A percentile compares a stretch with the other conserved stretches of the same genome.
These are phyloP conservation scores for Eciton burchellii DNA, from an alignment of 1,140 invertebrate species.

Conservation along the genomic window DNA sequence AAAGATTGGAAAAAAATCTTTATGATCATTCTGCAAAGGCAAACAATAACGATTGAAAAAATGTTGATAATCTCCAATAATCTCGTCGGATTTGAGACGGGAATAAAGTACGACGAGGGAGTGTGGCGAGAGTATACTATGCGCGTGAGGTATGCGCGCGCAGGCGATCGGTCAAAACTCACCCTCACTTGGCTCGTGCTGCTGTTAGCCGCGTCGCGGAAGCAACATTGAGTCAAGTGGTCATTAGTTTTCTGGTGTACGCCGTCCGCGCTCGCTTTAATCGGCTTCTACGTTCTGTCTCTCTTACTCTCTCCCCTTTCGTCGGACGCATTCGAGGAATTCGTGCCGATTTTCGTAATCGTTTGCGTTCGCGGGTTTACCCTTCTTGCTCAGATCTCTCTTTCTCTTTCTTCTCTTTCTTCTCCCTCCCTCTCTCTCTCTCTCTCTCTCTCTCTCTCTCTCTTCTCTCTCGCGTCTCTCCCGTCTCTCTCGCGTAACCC, in stretches of 20 bases:
- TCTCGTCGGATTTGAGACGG: neutral
- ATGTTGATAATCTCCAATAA: too few relatives aligned
- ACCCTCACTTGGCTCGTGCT: conserved; percentile 70
- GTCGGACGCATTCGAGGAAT: conserved; percentile 36
- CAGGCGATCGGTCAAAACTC: conserved; percentile 71
- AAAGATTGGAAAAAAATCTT: neutral
- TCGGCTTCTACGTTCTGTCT: neutral
- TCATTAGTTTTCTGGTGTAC: conserved; percentile 29
- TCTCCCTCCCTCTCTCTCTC: conserved; percentile 1
- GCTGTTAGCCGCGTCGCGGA: conserved; percentile 65
- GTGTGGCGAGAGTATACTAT: neutral
- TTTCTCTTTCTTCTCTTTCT: conserved; percentile 4
- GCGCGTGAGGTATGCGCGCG: conserved; percentile 70
- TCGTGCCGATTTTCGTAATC: neutral
- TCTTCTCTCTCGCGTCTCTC: conserved; percentile 16
- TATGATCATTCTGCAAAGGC: neutral
- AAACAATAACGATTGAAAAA: neutral
- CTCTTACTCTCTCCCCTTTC: too few relatives aligned
- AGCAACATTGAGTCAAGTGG: conserved; percentile 10
- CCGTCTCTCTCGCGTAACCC: conserved; percentile 1
- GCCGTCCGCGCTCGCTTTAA: conserved; percentile 23
- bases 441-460: neutral
- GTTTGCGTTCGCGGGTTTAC: neutral
- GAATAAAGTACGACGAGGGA: neutral
- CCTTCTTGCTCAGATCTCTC: neutral